A percentile compares a stretch with the other conserved stretches of the same genome.
Evolutionary conservation across 2,888 invertebrate species (phyloP).

Genomic region (Baronia brevicornis): DNA sequence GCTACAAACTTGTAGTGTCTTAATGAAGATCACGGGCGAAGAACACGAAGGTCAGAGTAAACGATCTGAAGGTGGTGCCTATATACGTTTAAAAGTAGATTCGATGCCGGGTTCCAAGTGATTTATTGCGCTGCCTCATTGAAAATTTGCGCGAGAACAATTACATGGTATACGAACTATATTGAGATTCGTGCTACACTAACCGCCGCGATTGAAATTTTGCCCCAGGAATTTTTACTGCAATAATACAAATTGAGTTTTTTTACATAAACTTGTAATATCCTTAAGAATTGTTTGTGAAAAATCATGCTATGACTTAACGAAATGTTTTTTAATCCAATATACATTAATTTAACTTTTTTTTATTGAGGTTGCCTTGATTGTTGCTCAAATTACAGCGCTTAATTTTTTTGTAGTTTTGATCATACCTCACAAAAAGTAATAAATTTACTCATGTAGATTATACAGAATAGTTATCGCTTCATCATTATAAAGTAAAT

Average conservation of each 20-base stretch:
- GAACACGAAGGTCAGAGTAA: constrained; percentile 6
- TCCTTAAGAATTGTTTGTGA: not conserved
- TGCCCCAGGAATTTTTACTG: constrained; percentile 11
- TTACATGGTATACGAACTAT: constrained; percentile 12
- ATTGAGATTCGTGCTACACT: constrained; percentile 12
- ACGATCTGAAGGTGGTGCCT: constrained; percentile 10
- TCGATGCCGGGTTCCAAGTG: constrained; percentile 9
- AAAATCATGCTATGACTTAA: too few relatives aligned
- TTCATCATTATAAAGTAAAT: too few relatives aligned
- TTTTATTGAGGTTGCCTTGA: constrained; percentile 8
- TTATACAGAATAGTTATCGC: too few relatives aligned
- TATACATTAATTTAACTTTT: constrained; percentile 4
- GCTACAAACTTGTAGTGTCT: constrained; percentile 2
- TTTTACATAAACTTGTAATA: constrained; percentile 4
- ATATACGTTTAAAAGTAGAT: constrained; percentile 10
- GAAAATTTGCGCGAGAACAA: constrained; percentile 12
- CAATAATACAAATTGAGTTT: constrained; percentile 10
- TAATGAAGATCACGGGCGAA: constrained; percentile 8
- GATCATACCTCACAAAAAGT: too few relatives aligned
- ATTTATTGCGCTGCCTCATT: constrained; percentile 14
- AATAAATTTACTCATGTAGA: too few relatives aligned
- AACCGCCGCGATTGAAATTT: constrained; percentile 10
- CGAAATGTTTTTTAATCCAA: too few relatives aligned
- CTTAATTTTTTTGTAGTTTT: too few relatives aligned
- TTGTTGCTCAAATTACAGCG: constrained; percentile 6